These are phyloP conservation scores for Miichthys miiuy DNA, from an alignment of 2,797 vertebrate species.

Conservation along the genomic window DNA sequence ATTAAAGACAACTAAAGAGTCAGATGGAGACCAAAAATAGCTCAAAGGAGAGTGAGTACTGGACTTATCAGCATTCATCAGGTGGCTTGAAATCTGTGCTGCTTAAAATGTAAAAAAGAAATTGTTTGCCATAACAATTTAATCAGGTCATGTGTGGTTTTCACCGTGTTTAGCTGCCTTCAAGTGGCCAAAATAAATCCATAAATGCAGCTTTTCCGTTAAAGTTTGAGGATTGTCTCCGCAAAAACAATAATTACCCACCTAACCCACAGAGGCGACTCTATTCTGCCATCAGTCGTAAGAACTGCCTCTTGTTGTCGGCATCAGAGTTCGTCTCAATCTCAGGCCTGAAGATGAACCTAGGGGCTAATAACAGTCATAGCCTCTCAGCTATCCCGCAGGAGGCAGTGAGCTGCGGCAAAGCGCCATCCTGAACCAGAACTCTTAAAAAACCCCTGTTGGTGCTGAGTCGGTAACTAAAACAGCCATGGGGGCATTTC, in stretches of 20 bases:
- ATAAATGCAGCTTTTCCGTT: constrained; percentile 18
- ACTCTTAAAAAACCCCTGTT: constrained; percentile 72
- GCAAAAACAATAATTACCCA: constrained; percentile 37
- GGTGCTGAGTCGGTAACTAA: constrained; percentile 82
- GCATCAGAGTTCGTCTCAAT: constrained; percentile 23
- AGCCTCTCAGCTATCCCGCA: constrained; percentile 55
- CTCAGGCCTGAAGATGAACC: constrained; percentile 53
- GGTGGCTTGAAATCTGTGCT: not conserved
- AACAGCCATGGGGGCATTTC: constrained; percentile 74
- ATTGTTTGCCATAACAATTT: constrained; percentile 15
- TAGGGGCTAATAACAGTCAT: constrained; percentile 54
- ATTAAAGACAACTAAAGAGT: not conserved
- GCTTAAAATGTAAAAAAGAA: constrained; percentile 13
- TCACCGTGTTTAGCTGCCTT: not conserved
- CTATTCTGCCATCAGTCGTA: constrained; percentile 11
- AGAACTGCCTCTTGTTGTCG: constrained; percentile 22
- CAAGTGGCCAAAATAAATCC: constrained; percentile 5
- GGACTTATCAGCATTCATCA: not conserved
- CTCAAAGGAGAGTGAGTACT: not conserved
- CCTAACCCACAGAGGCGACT: constrained; percentile 27
- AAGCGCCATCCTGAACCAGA: constrained; percentile 51
- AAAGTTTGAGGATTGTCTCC: constrained; percentile 13
- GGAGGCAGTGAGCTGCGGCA: constrained; percentile 43
- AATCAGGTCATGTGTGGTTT: constrained; percentile 21
- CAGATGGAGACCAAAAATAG: constrained; percentile 4